phyloP scores from a whole-genome alignment of 2,113 vertebrate species.

The Silurus meridionalis region DNA sequence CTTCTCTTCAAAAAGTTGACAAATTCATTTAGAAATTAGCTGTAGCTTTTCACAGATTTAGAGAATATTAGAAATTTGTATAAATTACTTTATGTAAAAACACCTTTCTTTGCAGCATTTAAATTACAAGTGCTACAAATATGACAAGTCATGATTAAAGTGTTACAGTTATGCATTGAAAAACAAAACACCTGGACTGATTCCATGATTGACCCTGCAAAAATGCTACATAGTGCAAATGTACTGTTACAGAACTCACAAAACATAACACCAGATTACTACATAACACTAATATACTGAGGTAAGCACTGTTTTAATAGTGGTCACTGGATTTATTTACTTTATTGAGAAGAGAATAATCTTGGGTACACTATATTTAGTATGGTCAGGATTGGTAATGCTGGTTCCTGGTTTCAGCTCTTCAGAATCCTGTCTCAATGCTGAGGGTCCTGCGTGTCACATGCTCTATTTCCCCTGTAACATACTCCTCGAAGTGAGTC shows the following conservation, averaged over 20 bases:
- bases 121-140: background rate
- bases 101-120: background rate
- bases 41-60: background rate
- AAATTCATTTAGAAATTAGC: slow-evolving; percentile 1
- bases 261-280: background rate
- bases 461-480: slow-evolving; percentile 87
- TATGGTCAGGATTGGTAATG: background rate
- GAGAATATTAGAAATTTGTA: background rate
- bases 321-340: slow-evolving; percentile 1
- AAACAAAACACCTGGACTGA: background rate
- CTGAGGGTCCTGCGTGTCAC: slow-evolving; percentile 88
- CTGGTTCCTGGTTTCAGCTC: background rate
- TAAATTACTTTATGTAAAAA: background rate
- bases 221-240: background rate
- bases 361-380: background rate
- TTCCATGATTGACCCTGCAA: background rate
- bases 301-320: background rate
- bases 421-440: slow-evolving; percentile 87
- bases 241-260: background rate
- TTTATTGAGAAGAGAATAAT: background rate
- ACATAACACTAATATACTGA: background rate
- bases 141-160: background rate
- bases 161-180: background rate
- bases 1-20: background rate
- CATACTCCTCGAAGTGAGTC: slow-evolving; percentile 88